phyloP scores from a whole-genome alignment of 92 coral and sea anemone genomes.

The Epizoanthus scotinus region DNA sequence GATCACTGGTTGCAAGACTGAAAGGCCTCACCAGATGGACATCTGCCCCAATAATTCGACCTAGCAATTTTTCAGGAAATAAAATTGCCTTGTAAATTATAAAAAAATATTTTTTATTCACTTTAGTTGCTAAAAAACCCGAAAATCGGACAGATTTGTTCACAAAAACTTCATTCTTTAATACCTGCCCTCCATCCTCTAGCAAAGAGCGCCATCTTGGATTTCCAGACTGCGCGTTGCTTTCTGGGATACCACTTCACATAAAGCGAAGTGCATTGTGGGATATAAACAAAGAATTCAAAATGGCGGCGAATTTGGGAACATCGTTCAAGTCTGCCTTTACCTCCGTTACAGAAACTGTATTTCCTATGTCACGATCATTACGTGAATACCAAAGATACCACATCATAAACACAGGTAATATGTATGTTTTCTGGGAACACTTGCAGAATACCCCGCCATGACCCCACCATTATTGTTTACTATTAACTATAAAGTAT shows the following conservation, averaged over 20 bases:
- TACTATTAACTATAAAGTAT: too few relatives aligned
- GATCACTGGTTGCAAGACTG: slow-evolving; percentile 55
- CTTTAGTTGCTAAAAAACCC: background rate
- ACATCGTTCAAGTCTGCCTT: slow-evolving; percentile 76
- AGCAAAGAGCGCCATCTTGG: slow-evolving; percentile 81
- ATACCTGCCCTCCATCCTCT: slow-evolving; percentile 49
- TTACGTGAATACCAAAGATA: slow-evolving; percentile 73
- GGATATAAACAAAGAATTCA: slow-evolving; percentile 53
- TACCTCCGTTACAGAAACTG: slow-evolving; percentile 93
- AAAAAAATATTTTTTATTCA: background rate
- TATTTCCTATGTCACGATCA: slow-evolving; percentile 87
- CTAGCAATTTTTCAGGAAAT: slow-evolving; percentile 27
- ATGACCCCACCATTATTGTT: too few relatives aligned
- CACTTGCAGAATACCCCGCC: too few relatives aligned
- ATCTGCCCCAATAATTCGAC: slow-evolving; percentile 47
- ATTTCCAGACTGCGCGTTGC: slow-evolving; percentile 26
- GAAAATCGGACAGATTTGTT: background rate
- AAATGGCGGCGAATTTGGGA: slow-evolving; percentile 87
- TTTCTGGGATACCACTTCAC: slow-evolving; percentile 44
- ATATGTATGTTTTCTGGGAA: background rate
- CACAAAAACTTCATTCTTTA: background rate
- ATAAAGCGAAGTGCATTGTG: slow-evolving; percentile 39
- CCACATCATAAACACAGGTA: slow-evolving; percentile 85
- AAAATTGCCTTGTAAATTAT: background rate
- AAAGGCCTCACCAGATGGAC: slow-evolving; percentile 52